Evolutionary conservation across 2,797 vertebrate species (phyloP).

Genomic region (Syndactyla subalaris): DNA sequence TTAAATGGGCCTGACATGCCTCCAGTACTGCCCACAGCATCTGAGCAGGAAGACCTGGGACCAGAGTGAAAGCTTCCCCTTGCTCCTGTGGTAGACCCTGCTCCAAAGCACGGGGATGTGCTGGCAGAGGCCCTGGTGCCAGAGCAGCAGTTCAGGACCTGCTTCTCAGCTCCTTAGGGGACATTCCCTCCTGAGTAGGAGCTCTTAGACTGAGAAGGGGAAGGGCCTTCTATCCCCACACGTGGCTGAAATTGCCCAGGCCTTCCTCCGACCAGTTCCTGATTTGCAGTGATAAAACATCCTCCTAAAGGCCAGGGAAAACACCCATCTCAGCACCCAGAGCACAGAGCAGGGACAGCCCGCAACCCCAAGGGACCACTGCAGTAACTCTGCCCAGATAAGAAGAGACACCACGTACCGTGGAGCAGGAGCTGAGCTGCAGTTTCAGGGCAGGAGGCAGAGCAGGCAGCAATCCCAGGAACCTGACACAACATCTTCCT

Average conservation of each 20-base stretch:
- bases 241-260: not conserved
- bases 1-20: not conserved
- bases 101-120: not conserved
- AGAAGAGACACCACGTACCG: rapidly evolving
- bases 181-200: not conserved
- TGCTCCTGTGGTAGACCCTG: rapidly evolving
- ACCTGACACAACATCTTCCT: too few relatives aligned
- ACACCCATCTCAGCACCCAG: not conserved
- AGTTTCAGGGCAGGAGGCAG: not conserved
- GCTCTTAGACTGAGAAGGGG: not conserved
- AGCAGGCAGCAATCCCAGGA: not conserved
- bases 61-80: not conserved
- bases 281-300: not conserved
- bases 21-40: not conserved
- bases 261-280: not conserved
- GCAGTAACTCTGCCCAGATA: rapidly evolving
- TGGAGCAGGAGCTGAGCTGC: not conserved
- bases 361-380: rapidly evolving
- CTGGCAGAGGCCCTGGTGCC: not conserved
- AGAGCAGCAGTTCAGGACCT: not conserved
- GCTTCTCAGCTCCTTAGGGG: not conserved
- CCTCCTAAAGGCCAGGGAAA: not conserved
- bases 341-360: not conserved
- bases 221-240: rapidly evolving
- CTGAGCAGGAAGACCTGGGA: not conserved